These are phyloP conservation scores for Haliclona indistincta DNA, from an alignment of 37 sponge, comb jelly and placozoan species.

Conservation along the genomic window DNA sequence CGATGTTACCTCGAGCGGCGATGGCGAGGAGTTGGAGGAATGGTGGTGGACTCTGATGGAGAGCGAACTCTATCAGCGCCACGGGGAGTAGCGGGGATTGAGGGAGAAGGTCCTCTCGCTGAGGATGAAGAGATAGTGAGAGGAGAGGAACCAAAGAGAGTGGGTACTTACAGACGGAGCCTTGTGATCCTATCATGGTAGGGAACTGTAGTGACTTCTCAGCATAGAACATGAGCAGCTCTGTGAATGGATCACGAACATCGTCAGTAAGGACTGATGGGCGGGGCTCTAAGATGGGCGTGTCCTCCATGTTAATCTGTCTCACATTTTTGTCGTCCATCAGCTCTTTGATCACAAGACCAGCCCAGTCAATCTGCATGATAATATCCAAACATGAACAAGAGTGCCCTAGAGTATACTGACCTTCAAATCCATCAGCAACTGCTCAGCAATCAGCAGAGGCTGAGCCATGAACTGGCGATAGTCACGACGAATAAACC, in stretches of 20 bases:
- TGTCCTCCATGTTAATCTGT: conserved; percentile 10
- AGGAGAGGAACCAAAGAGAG: neutral
- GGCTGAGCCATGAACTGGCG: conserved; percentile 51
- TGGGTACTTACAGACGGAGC: neutral
- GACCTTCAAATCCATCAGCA: conserved; percentile 90
- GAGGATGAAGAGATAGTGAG: neutral
- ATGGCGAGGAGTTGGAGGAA: conserved; percentile 3
- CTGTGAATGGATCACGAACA: conserved; percentile 34
- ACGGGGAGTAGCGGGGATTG: neutral
- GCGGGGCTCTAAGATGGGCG: conserved; percentile 31
- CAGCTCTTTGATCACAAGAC: conserved; percentile 41
- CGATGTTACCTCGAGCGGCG: neutral
- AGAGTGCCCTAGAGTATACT: neutral
- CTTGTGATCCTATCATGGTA: too few species aligned
- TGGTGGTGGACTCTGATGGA: neutral
- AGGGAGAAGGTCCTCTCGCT: neutral
- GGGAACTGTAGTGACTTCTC: conserved; percentile 72
- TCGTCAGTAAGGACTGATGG: conserved; percentile 2
- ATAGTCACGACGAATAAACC: conserved; percentile 29
- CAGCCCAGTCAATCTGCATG: conserved; percentile 71
- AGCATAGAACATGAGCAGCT: conserved; percentile 63
- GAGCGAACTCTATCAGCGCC: neutral
- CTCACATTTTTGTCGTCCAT: conserved; percentile 20
- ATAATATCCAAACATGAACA: neutral
- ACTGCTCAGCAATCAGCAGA: conserved; percentile 79